Conservation (phyloP, 2,888 invertebrate species). For the Perdita meconis region DNA sequence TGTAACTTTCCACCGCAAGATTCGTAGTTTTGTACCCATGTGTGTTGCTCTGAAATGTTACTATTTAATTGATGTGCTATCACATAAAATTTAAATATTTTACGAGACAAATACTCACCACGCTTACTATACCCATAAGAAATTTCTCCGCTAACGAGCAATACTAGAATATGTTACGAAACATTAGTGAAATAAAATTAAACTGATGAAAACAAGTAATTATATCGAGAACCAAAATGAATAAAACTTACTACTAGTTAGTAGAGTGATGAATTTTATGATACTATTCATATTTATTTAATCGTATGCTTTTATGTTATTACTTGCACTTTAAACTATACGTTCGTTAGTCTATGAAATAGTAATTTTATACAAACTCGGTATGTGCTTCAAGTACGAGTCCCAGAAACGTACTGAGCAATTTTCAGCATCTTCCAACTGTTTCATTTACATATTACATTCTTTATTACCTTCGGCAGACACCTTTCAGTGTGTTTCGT, state of each 20-base stretch:
- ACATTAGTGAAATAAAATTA: neutral
- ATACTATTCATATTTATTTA: slow-evolving; percentile 8
- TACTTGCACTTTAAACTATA: neutral
- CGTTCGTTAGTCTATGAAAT: neutral
- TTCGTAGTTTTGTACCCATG: slow-evolving; percentile 87
- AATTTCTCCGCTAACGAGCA: slow-evolving; percentile 35
- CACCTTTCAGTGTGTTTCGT: slow-evolving; percentile 9
- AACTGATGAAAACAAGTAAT: neutral
- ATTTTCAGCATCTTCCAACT: slow-evolving; percentile 35
- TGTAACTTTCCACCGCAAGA: slow-evolving; percentile 88
- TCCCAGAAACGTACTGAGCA: slow-evolving; percentile 29
- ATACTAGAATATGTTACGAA: slow-evolving; percentile 24
- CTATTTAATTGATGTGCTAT: neutral
- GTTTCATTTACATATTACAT: slow-evolving; percentile 49
- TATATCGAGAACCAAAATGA: neutral
- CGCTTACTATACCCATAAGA: slow-evolving; percentile 74
- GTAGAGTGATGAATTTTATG: slow-evolving; percentile 18
- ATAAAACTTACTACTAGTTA: slow-evolving; percentile 36
- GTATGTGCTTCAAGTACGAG: slow-evolving; percentile 5
- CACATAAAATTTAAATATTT: slow-evolving; percentile 3
- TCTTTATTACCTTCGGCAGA: slow-evolving; percentile 39
- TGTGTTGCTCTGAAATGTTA: slow-evolving; percentile 85
- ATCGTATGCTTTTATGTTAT: neutral
- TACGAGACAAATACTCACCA: slow-evolving; percentile 57
- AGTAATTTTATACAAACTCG: neutral